phyloP scores from a whole-genome alignment of 2,113 vertebrate genomes.

The Syngnathus typhle region DNA sequence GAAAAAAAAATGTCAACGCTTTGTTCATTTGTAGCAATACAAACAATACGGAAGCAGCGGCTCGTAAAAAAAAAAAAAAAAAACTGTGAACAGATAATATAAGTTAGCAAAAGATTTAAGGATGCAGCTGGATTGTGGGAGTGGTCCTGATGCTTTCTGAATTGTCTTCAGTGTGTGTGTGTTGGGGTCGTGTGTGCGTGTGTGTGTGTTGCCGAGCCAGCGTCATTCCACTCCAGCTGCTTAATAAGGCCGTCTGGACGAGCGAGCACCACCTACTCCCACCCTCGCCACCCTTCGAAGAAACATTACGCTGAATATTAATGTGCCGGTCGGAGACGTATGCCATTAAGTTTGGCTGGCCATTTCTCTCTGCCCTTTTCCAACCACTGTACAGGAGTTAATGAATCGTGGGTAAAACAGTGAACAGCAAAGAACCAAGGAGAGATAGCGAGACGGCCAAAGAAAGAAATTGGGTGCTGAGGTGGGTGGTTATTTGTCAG shows the following conservation, averaged over 20 bases:
- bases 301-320: conserved; percentile 99
- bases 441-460: conserved; percentile 45
- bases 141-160: conserved; percentile 56
- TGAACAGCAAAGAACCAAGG: conserved; percentile 50
- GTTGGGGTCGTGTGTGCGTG: conserved; percentile 4
- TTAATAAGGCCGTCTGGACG: conserved; percentile 75
- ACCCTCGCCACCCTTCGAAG: conserved; percentile 91
- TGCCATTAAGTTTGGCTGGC: conserved; percentile 91
- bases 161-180: conserved; percentile 45
- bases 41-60: conserved; percentile 32
- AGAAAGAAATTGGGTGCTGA: conserved; percentile 50
- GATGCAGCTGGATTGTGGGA: conserved; percentile 34
- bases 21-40: conserved; percentile 30
- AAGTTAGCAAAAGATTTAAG: conserved; percentile 28
- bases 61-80: conserved; percentile 6
- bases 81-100: conserved; percentile 5
- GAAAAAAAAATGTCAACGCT: conserved; percentile 33
- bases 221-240: conserved; percentile 75
- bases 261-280: conserved; percentile 78
- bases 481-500: conserved; percentile 52
- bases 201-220: conserved; percentile 37
- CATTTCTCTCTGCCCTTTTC: conserved; percentile 93
- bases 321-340: conserved; percentile 91
- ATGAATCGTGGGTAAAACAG: conserved; percentile 81
- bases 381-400: conserved; percentile 90